phyloP scores from a whole-genome alignment of 2,888 invertebrate species.

The Tenthredo amoena region DNA sequence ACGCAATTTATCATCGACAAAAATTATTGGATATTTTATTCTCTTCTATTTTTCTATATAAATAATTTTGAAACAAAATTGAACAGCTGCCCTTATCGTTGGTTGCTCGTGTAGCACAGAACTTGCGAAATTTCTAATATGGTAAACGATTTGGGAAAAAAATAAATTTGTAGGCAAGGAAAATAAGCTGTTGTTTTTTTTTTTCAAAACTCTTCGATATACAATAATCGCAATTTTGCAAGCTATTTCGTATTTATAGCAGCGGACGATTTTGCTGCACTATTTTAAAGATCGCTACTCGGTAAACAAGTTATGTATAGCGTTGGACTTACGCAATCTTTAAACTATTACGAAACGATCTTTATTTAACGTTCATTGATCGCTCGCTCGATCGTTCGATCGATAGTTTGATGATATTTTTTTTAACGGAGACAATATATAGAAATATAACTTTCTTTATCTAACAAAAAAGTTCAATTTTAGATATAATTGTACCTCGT shows the following conservation, averaged over 20 bases:
- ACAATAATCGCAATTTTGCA: not conserved
- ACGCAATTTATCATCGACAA: not conserved
- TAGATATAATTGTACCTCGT: not conserved
- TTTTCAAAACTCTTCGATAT: not conserved
- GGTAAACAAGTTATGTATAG: slow-evolving; percentile 48
- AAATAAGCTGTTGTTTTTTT: not conserved
- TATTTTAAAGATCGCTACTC: slow-evolving; percentile 8
- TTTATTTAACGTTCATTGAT: slow-evolving; percentile 45
- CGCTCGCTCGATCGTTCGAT: not conserved
- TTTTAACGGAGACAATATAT: not conserved
- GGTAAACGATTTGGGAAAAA: not conserved
- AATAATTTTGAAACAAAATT: not conserved
- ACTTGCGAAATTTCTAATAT: not conserved
- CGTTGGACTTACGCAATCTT: slow-evolving; percentile 14
- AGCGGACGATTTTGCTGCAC: slow-evolving; percentile 22
- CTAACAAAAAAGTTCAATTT: not conserved
- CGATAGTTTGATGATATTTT: not conserved
- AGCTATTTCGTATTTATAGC: not conserved
- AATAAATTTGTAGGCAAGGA: not conserved
- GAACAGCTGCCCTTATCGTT: not conserved
- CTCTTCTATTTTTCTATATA: not conserved
- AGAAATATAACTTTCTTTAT: too few species aligned
- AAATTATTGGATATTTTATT: not conserved
- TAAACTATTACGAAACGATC: slow-evolving; percentile 30
- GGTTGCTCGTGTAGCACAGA: not conserved